A percentile compares a stretch with the other conserved stretches of the same genome.
phyloP scores from a whole-genome alignment of 2,113 vertebrate species.

The Takifugu flavidus region DNA sequence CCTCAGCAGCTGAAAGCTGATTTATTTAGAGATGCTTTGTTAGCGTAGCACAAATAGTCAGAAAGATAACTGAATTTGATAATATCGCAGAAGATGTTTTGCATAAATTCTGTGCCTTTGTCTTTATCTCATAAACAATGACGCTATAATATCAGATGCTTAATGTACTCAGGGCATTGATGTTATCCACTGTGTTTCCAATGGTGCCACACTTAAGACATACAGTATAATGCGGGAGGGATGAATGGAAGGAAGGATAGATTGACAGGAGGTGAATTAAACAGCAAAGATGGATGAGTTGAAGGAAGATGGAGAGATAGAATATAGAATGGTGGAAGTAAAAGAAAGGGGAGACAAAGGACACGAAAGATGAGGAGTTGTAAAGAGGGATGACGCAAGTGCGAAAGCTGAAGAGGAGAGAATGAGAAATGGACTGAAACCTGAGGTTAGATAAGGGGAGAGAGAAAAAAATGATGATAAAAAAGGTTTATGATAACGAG shows the following conservation, averaged over 20 bases:
- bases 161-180: slow-evolving; percentile 49
- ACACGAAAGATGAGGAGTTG: not conserved
- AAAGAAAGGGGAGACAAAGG: not conserved
- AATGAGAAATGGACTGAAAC: not conserved
- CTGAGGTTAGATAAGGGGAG: not conserved
- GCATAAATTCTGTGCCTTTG: not conserved
- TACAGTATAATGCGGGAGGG: slow-evolving; percentile 40
- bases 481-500: not conserved
- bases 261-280: slow-evolving; percentile 5
- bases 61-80: slow-evolving; percentile 1
- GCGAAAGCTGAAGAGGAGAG: not conserved
- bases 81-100: not conserved
- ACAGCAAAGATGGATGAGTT: slow-evolving; percentile 11
- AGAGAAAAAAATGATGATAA: not conserved
- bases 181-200: slow-evolving; percentile 58
- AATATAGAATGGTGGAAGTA: not conserved
- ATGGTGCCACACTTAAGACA: slow-evolving; percentile 55
- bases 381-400: too few species aligned
- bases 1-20: too few species aligned
- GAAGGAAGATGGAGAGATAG: not conserved
- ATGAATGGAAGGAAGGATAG: slow-evolving; percentile 50
- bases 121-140: slow-evolving; percentile 34
- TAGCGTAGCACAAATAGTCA: too few species aligned
- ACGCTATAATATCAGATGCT: slow-evolving; percentile 25
- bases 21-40: too few species aligned